Conservation (phyloP, 2,797 vertebrate genomes). For the Premnoplex brunnescens region DNA sequence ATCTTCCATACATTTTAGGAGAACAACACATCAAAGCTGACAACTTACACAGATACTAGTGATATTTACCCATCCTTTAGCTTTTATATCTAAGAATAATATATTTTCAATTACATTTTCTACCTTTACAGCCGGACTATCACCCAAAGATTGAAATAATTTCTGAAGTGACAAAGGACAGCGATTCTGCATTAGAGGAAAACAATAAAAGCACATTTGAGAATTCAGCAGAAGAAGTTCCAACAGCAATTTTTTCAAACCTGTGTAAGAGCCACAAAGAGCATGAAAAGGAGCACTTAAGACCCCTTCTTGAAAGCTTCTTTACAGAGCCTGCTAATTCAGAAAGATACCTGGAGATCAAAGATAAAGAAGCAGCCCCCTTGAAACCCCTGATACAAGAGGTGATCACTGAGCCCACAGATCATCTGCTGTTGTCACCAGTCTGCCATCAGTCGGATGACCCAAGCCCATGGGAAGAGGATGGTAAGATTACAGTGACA, state of each 20-base stretch:
- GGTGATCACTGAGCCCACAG: constrained; percentile 2
- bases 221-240: background rate
- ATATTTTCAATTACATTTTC: background rate
- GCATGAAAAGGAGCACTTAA: background rate
- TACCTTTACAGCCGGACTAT: constrained; percentile 54
- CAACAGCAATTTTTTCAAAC: constrained; percentile 46
- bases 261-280: background rate
- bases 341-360: background rate
- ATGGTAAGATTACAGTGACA: background rate
- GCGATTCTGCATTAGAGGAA: constrained; percentile 23
- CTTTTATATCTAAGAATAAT: background rate
- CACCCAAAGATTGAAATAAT: constrained; percentile 83
- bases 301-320: constrained; percentile 19
- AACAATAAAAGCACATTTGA: background rate
- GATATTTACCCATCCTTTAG: background rate
- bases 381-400: constrained; percentile 65
- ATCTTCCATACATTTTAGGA: background rate
- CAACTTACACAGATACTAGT: background rate
- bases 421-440: background rate
- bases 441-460: background rate
- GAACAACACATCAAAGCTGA: background rate
- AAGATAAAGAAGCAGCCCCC: background rate
- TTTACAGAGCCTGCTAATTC: background rate
- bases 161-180: constrained; percentile 66
- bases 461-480: background rate